phyloP scores from a whole-genome alignment of 2,797 vertebrate genomes.

The Loriculus beryllinus region DNA sequence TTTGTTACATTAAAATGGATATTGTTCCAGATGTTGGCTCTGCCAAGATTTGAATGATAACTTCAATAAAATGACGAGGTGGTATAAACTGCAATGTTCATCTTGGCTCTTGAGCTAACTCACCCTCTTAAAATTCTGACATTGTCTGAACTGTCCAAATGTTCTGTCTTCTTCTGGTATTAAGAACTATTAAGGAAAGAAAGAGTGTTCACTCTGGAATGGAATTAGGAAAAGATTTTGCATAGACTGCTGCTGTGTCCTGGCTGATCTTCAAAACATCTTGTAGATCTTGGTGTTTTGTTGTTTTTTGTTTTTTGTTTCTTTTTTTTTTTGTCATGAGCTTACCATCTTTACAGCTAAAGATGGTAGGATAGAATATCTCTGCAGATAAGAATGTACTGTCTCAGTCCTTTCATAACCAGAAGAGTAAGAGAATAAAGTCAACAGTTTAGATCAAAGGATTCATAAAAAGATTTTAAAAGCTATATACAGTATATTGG shows the following conservation, averaged over 20 bases:
- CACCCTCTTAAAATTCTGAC: background rate
- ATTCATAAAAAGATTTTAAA: background rate
- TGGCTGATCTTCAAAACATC: background rate
- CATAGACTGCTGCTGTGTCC: background rate
- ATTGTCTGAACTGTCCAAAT: background rate
- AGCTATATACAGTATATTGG: background rate
- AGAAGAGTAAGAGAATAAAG: background rate
- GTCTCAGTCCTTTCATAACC: background rate
- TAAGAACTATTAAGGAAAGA: background rate
- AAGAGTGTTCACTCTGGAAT: background rate
- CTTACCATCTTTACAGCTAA: background rate
- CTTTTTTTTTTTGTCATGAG: background rate
- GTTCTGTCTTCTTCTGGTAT: background rate
- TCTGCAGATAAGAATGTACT: background rate
- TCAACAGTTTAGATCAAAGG: background rate
- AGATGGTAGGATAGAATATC: background rate
- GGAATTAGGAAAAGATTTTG: background rate
- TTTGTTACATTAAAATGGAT: slow-evolving; percentile 20
- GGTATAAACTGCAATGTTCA: background rate
- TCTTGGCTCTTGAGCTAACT: background rate
- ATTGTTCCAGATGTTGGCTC: slow-evolving; percentile 25
- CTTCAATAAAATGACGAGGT: background rate
- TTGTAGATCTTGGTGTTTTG: background rate
- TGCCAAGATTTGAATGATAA: slow-evolving; percentile 27
- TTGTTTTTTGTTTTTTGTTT: too few relatives aligned